Conservation (phyloP, 2,888 invertebrate species). For the Marronus borbonicus region DNA sequence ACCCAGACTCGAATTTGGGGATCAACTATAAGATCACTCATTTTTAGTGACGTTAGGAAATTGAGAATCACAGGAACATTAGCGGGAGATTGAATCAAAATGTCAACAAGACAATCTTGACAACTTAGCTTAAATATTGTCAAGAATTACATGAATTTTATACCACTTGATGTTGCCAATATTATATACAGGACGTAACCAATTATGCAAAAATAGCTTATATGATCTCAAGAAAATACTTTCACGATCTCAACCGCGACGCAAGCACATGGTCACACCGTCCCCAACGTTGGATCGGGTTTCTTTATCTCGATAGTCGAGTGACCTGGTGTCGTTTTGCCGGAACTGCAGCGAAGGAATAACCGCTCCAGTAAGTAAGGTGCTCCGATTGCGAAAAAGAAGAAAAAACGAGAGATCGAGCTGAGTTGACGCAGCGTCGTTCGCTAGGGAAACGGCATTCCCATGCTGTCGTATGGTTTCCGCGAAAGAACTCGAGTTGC, state of each 20-base stretch:
- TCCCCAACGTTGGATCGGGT: background rate
- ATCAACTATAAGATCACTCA: conserved; percentile 90
- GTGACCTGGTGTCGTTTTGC: conserved; percentile 44
- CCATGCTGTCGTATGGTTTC: conserved; percentile 5
- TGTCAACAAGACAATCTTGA: too few species aligned
- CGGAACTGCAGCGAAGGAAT: conserved; percentile 34
- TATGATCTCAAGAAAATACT: conserved; percentile 9
- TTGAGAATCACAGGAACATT: background rate
- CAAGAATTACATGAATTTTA: too few species aligned
- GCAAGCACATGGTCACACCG: background rate
- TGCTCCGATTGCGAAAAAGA: background rate
- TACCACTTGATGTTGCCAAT: too few species aligned
- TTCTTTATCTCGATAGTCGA: conserved; percentile 32
- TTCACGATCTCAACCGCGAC: conserved; percentile 32
- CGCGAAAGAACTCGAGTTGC: background rate
- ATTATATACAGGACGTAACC: too few species aligned
- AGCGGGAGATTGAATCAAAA: too few species aligned
- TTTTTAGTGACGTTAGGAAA: conserved; percentile 7
- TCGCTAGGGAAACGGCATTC: background rate
- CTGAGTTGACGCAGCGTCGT: background rate
- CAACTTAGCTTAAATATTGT: too few species aligned
- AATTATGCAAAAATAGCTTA: background rate
- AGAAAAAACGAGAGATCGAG: background rate
- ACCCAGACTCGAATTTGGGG: conserved; percentile 99
- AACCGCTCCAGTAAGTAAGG: conserved; percentile 37